Evolutionary conservation across 2,797 vertebrate species (phyloP).

Genomic region (Poecilia velifera): DNA sequence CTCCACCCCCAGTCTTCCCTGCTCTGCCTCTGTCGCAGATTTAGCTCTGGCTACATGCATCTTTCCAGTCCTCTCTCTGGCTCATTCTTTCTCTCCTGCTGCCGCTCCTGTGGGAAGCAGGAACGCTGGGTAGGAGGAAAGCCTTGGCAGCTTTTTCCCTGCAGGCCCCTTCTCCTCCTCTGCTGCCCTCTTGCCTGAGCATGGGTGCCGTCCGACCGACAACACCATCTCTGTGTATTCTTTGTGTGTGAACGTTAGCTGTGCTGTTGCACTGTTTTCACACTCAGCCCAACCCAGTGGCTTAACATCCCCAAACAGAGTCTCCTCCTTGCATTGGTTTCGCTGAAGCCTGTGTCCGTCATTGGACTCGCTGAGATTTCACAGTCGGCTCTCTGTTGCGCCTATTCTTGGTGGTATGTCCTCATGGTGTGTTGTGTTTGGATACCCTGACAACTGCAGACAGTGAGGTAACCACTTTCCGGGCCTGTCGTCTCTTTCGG

Average conservation of each 20-base stretch:
- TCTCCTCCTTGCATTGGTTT: constrained; percentile 40
- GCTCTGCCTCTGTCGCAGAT: constrained; percentile 69
- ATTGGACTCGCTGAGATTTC: constrained; percentile 54
- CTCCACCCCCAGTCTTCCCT: constrained; percentile 15
- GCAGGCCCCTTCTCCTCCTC: constrained; percentile 48
- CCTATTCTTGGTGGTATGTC: constrained; percentile 80
- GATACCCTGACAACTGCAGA: constrained; percentile 80
- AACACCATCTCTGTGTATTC: constrained; percentile 45
- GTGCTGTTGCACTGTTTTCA: constrained; percentile 43
- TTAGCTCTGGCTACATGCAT: constrained; percentile 61
- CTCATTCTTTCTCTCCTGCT: constrained; percentile 51
- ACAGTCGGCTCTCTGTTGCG: constrained; percentile 52
- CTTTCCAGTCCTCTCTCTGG: constrained; percentile 46
- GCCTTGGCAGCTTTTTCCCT: constrained; percentile 62
- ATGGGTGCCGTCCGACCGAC: constrained; percentile 60
- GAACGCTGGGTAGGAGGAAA: constrained; percentile 55
- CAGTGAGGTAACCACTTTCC: constrained; percentile 65
- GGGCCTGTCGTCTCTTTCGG: constrained; percentile 51
- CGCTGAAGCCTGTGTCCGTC: constrained; percentile 30
- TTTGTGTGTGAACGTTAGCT: constrained; percentile 40
- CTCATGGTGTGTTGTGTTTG: constrained; percentile 80
- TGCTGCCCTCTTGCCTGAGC: constrained; percentile 60
- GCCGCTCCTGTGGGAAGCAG: constrained; percentile 66
- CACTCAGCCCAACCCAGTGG: constrained; percentile 33
- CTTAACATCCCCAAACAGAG: constrained; percentile 27